These are phyloP conservation scores for Hirtodrosophila trivittata DNA, from an alignment of 2,888 invertebrate genomes.

Conservation along the genomic window DNA sequence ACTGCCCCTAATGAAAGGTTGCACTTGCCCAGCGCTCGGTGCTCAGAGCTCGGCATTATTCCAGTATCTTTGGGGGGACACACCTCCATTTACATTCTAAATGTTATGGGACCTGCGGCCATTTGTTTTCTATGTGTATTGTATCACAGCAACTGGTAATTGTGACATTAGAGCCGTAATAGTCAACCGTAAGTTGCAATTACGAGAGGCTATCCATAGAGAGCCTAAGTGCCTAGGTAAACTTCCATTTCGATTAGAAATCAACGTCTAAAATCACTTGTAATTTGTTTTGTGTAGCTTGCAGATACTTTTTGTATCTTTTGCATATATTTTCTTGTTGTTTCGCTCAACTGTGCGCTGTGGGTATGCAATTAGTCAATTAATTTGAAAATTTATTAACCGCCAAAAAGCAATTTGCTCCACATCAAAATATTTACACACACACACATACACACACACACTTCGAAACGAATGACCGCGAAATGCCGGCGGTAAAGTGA, in stretches of 20 bases:
- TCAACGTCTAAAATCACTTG: constrained; percentile 38
- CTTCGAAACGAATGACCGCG: constrained; percentile 32
- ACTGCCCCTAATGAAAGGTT: constrained; percentile 50
- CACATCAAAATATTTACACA: constrained; percentile 62
- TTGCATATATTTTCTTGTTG: constrained; percentile 4
- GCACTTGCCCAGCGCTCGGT: constrained; percentile 17
- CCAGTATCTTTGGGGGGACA: constrained; percentile 28
- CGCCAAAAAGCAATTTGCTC: constrained; percentile 78
- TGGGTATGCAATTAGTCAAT: constrained; percentile 82
- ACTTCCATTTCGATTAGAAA: constrained; percentile 30
- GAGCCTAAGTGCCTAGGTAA: constrained; percentile 1
- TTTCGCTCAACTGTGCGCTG: constrained; percentile 39
- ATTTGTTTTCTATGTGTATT: constrained; percentile 26
- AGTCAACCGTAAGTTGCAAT: constrained; percentile 16
- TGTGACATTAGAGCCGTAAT: constrained; percentile 46
- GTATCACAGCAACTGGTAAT: constrained; percentile 42
- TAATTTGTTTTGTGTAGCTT: not conserved
- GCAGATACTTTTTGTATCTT: constrained; percentile 17
- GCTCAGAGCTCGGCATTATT: constrained; percentile 17
- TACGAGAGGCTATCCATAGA: constrained; percentile 26
- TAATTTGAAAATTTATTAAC: constrained; percentile 81
- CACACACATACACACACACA: constrained; percentile 23
- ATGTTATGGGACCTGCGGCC: constrained; percentile 31
- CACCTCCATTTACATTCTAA: constrained; percentile 35
- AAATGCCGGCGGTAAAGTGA: constrained; percentile 81